Percentiles rank a stretch among this genome's conserved stretches.
These are phyloP conservation scores for Tangara arthus DNA, from an alignment of 2,797 vertebrate genomes.

Conservation along the genomic window DNA sequence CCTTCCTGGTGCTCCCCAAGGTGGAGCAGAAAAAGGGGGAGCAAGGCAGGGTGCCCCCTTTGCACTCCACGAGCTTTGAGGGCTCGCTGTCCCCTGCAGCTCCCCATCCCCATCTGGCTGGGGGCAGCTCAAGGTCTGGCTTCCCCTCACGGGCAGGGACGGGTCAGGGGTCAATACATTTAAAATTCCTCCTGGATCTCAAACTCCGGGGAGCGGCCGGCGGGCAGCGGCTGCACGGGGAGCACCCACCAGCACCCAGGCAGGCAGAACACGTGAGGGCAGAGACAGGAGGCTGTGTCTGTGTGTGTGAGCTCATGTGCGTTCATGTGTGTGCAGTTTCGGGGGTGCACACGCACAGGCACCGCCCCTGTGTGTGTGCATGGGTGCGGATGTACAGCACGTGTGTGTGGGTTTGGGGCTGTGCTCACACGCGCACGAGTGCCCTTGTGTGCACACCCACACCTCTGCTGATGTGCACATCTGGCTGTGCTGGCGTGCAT, in stretches of 20 bases:
- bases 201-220: accelerated
- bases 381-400: neutral
- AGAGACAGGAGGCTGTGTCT: accelerated
- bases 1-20: accelerated
- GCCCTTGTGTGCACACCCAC: accelerated
- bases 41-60: neutral
- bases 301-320: too few species aligned
- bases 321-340: accelerated
- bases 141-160: neutral
- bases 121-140: slow-evolving; percentile 9
- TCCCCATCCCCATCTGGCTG: neutral
- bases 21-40: neutral
- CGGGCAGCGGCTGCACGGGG: accelerated
- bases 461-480: neutral
- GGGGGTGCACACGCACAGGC: neutral
- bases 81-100: neutral
- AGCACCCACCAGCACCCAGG: accelerated
- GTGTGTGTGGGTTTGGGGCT: neutral
- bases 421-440: accelerated
- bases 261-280: neutral
- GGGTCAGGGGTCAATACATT: slow-evolving; percentile 53
- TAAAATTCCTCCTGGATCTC: slow-evolving; percentile 49
- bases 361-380: neutral
- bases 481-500: accelerated
- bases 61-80: accelerated